phyloP scores from a whole-genome alignment of 2,888 invertebrate genomes.

The Eudasyphora cyanicolor region DNA sequence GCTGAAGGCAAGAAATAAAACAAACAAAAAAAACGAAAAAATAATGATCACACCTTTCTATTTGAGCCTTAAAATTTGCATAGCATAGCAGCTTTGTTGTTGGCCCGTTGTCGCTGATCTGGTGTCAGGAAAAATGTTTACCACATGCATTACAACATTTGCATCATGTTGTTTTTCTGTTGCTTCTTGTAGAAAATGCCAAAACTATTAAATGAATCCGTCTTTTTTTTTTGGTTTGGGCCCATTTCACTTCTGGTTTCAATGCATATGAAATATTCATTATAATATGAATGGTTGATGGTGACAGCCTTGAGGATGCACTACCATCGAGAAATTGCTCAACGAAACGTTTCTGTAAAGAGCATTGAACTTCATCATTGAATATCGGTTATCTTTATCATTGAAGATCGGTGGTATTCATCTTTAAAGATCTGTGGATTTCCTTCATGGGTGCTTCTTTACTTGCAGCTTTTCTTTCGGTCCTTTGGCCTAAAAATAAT shows the following conservation, averaged over 20 bases:
- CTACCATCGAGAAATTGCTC: too few relatives aligned
- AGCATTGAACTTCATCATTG: too few relatives aligned
- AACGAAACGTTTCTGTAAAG: too few relatives aligned
- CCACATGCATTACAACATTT: slow-evolving; percentile 68
- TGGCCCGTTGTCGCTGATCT: slow-evolving; percentile 20
- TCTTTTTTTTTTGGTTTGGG: neutral
- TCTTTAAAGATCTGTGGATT: too few relatives aligned
- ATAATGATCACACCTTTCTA: slow-evolving; percentile 32
- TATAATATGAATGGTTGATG: too few relatives aligned
- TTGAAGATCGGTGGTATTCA: too few relatives aligned
- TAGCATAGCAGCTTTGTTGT: slow-evolving; percentile 16
- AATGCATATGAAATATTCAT: too few relatives aligned
- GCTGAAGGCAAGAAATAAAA: neutral
- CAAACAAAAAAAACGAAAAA: slow-evolving; percentile 7
- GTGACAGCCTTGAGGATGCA: too few relatives aligned
- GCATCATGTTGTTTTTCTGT: slow-evolving; percentile 54
- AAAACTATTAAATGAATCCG: slow-evolving; percentile 48
- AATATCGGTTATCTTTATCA: too few relatives aligned
- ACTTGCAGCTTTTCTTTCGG: too few relatives aligned
- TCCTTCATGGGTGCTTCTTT: too few relatives aligned
- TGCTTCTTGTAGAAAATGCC: slow-evolving; percentile 57
- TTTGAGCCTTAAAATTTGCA: slow-evolving; percentile 8
- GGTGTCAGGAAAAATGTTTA: slow-evolving; percentile 66
- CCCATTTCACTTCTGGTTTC: neutral
- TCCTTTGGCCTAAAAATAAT: too few relatives aligned